phyloP scores from a whole-genome alignment of 2,113 vertebrate genomes.

The Engraulis encrasicolus region DNA sequence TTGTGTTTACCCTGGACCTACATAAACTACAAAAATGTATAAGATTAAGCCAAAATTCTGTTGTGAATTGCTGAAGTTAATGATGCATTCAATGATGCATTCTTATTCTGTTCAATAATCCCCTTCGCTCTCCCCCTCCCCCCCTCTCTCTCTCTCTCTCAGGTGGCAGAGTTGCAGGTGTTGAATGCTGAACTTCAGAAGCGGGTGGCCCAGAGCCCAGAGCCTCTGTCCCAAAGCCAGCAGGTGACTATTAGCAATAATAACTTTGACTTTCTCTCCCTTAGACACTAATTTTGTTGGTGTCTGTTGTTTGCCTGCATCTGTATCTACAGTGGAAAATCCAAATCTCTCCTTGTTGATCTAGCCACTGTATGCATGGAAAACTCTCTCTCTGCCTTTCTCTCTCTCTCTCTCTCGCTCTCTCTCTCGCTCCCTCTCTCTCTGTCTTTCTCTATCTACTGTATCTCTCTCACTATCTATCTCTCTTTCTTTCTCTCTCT shows the following conservation, averaged over 20 bases:
- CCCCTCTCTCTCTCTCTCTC: not conserved
- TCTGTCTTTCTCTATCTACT: not conserved
- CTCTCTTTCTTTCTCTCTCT: not conserved
- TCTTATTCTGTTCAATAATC: too few species aligned
- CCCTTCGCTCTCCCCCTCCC: not conserved
- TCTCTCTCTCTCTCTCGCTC: not conserved
- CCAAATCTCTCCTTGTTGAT: not conserved
- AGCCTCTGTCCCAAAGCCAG: constrained; percentile 17
- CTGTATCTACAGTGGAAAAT: constrained; percentile 40
- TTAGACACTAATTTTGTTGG: constrained; percentile 49
- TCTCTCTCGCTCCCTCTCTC: not conserved
- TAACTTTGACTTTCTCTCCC: not conserved
- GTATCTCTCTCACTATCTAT: not conserved
- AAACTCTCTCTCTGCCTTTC: not conserved
- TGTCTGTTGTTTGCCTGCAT: constrained; percentile 44
- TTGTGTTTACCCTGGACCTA: too few species aligned
- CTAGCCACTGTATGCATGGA: not conserved
- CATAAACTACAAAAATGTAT: not conserved
- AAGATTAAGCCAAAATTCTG: not conserved
- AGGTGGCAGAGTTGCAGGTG: constrained; percentile 84
- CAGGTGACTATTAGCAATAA: constrained; percentile 32
- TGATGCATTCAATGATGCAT: too few species aligned
- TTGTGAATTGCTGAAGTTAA: not conserved
- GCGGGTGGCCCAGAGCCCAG: constrained; percentile 39
- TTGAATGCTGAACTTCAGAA: constrained; percentile 49